Percentiles rank a stretch among this genome's conserved stretches.
These are phyloP conservation scores for Holcopasites calliopsidis DNA, from an alignment of 1,140 invertebrate genomes.

Conservation along the genomic window DNA sequence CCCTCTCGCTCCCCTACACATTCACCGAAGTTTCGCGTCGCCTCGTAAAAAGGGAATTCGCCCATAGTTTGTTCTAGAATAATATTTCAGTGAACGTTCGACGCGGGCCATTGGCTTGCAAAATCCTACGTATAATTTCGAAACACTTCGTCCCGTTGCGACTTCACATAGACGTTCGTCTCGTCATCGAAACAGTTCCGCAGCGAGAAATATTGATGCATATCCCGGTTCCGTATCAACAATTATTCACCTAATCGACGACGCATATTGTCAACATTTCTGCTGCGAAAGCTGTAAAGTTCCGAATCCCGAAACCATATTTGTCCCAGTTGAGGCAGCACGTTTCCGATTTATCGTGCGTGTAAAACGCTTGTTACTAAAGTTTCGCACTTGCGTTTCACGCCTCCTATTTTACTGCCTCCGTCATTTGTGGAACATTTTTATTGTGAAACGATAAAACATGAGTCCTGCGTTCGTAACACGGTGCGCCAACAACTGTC, in stretches of 20 bases:
- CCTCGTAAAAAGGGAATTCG: constrained; percentile 53
- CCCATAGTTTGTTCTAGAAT: constrained; percentile 47
- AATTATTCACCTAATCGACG: background rate
- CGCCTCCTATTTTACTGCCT: background rate
- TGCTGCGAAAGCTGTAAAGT: background rate
- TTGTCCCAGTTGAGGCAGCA: background rate
- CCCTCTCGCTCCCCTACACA: no score
- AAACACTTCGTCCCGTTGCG: no score
- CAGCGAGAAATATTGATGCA: background rate
- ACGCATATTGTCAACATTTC: background rate
- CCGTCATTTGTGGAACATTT: constrained; percentile 9
- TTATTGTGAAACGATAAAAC: constrained; percentile 8
- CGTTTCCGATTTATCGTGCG: background rate
- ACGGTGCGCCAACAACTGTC: background rate
- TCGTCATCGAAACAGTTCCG: background rate
- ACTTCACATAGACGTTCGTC: background rate
- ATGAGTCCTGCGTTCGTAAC: background rate
- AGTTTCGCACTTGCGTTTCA: background rate
- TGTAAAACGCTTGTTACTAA: background rate
- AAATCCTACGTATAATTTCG: constrained; percentile 10
- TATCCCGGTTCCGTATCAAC: background rate
- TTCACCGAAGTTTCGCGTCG: background rate
- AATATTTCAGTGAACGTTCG: constrained; percentile 45
- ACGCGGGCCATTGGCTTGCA: constrained; percentile 42
- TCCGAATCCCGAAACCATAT: background rate